Evolutionary conservation across 2,888 invertebrate species (phyloP).

Genomic region (Cosmopolites sordidus): DNA sequence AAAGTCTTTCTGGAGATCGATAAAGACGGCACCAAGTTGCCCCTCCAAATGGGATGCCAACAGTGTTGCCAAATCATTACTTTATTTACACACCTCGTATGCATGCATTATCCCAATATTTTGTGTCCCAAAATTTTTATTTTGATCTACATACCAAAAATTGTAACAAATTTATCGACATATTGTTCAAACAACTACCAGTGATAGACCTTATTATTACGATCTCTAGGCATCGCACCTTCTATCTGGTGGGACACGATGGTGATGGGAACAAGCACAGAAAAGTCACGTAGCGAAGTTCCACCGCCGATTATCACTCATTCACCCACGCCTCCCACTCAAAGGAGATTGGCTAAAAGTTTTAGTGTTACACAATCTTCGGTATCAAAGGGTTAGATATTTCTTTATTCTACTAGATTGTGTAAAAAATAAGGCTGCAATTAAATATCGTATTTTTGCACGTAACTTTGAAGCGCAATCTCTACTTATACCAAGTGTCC

Average conservation of each 20-base stretch:
- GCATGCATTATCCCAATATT: too few relatives aligned
- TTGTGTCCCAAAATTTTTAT: neutral
- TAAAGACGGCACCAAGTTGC: too few relatives aligned
- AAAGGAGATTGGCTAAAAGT: constrained; percentile 85
- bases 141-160: neutral
- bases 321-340: constrained; percentile 78
- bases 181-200: constrained; percentile 26
- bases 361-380: constrained; percentile 81
- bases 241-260: constrained; percentile 51
- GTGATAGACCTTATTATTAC: neutral
- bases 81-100: too few relatives aligned
- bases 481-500: too few relatives aligned
- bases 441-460: too few relatives aligned
- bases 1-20: too few relatives aligned
- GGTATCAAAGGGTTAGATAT: constrained; percentile 56
- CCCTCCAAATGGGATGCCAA: too few relatives aligned
- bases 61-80: too few relatives aligned
- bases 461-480: too few relatives aligned
- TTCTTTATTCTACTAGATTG: neutral
- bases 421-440: too few relatives aligned
- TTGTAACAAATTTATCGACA: neutral
- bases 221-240: constrained; percentile 49
- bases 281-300: constrained; percentile 46
- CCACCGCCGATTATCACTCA: constrained; percentile 45
- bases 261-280: constrained; percentile 45